phyloP scores from a whole-genome alignment of 2,113 vertebrate genomes.

The Rissa tridactyla region DNA sequence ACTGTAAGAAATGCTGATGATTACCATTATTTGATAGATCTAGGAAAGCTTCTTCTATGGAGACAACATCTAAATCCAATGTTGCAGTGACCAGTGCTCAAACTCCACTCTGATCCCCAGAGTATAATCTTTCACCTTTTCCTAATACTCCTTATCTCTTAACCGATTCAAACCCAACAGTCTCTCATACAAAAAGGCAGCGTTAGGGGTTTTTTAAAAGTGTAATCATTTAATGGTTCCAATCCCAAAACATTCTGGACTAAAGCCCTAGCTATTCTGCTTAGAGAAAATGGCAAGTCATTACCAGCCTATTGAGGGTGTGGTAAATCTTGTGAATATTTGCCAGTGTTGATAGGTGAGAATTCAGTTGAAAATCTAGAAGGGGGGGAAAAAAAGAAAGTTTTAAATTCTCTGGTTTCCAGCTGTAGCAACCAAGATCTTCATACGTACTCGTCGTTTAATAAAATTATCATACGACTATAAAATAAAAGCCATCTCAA shows the following conservation, averaged over 20 bases:
- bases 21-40: background rate
- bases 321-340: slow-evolving; percentile 99
- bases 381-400: background rate
- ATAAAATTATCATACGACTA: background rate
- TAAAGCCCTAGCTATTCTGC: slow-evolving; percentile 11
- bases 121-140: background rate
- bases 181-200: background rate
- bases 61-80: background rate
- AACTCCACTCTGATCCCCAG: background rate
- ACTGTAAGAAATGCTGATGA: background rate
- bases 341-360: slow-evolving; percentile 98
- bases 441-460: background rate
- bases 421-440: background rate
- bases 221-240: background rate
- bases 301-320: slow-evolving; percentile 99
- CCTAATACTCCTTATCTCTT: background rate
- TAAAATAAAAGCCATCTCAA: background rate
- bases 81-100: background rate
- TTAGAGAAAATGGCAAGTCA: slow-evolving; percentile 66
- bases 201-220: background rate
- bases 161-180: background rate
- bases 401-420: background rate
- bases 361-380: slow-evolving; percentile 97
- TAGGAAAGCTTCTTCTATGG: background rate
- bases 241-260: background rate